phyloP scores from a whole-genome alignment of 2,113 vertebrate genomes.

The Mellivora capensis region DNA sequence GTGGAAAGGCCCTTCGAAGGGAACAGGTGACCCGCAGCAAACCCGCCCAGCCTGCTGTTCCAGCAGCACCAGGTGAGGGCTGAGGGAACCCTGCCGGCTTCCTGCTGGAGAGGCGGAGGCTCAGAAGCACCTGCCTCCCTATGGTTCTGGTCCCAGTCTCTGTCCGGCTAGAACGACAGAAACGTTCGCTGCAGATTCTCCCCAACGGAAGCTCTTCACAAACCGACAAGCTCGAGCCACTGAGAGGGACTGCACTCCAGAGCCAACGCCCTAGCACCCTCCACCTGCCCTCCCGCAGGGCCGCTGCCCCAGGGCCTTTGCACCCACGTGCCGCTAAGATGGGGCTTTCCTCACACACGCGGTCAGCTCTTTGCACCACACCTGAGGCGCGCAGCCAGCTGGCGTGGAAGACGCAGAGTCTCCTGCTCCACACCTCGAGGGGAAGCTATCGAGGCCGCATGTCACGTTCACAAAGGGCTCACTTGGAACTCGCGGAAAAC shows the following conservation, averaged over 20 bases:
- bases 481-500: background rate
- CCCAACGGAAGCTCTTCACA: background rate
- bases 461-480: too few relatives aligned
- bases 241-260: fast-evolving
- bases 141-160: background rate
- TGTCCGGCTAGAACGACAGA: fast-evolving
- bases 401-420: background rate
- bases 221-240: background rate
- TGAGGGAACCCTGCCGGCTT: background rate
- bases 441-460: background rate
- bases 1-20: background rate
- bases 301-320: background rate
- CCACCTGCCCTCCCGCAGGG: background rate
- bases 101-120: background rate
- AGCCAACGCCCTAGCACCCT: background rate
- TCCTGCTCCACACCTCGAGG: background rate
- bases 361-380: too few relatives aligned
- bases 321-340: background rate
- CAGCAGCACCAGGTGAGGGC: fast-evolving
- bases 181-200: background rate
- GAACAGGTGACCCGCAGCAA: background rate
- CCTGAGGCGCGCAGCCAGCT: background rate
- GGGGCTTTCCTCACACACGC: background rate
- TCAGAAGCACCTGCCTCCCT: background rate
- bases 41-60: background rate